Conservation (phyloP, 2,797 vertebrate species). For the Gallinago nigripennis region DNA sequence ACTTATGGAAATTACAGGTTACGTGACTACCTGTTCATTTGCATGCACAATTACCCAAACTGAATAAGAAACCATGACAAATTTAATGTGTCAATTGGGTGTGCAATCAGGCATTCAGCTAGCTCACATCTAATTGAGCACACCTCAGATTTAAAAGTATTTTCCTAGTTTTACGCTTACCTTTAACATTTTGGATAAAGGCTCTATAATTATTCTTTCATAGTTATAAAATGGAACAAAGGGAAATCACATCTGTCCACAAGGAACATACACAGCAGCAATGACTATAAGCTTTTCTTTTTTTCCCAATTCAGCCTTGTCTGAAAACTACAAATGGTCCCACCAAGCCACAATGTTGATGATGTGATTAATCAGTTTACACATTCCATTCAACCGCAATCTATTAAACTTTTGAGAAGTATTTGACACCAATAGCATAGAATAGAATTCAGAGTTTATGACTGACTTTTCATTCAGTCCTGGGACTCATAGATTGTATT, state of each 20-base stretch:
- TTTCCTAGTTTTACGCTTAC: not conserved
- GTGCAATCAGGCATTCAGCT: conserved; percentile 2
- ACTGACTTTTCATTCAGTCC: not conserved
- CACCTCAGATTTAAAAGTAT: not conserved
- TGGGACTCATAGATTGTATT: not conserved
- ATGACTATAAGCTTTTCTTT: not conserved
- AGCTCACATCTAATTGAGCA: not conserved
- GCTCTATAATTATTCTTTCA: not conserved
- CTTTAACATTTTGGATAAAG: not conserved
- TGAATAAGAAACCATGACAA: not conserved
- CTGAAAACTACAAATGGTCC: not conserved
- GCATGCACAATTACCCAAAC: conserved; percentile 26
- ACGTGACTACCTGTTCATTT: conserved; percentile 12
- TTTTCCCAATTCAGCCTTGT: not conserved
- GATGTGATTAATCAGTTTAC: not conserved
- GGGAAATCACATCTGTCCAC: not conserved
- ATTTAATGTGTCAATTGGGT: not conserved
- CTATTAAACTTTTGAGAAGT: not conserved
- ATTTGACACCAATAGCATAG: not conserved
- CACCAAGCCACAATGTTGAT: not conserved
- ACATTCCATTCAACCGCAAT: not conserved
- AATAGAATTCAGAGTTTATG: not conserved
- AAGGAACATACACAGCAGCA: not conserved
- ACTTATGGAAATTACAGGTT: conserved; percentile 21
- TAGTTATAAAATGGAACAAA: not conserved